Conservation (phyloP, 2,113 vertebrate species). For the Pimephales promelas region DNA sequence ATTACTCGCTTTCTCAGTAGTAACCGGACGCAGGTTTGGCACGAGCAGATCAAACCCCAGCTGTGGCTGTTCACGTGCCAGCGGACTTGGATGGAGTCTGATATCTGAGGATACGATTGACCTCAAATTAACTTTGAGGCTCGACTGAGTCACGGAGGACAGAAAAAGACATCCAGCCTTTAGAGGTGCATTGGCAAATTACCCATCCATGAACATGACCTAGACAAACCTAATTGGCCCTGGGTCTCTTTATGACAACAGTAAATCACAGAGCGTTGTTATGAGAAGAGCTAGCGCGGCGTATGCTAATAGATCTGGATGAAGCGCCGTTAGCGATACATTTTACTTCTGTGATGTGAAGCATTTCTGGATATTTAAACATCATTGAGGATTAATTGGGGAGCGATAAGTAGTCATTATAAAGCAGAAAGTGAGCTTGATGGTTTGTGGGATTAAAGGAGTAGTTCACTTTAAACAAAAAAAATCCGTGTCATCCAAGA, state of each 20-base stretch:
- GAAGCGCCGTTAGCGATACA: background rate
- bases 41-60: conserved; percentile 21
- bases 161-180: conserved; percentile 54
- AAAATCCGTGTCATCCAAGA: too few species aligned
- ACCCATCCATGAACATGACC: conserved; percentile 59
- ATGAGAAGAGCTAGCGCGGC: conserved; percentile 26
- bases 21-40: conserved; percentile 13
- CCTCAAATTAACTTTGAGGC: conserved; percentile 66
- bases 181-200: conserved; percentile 61
- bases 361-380: conserved; percentile 7
- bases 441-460: background rate
- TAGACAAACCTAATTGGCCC: conserved; percentile 70
- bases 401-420: conserved; percentile 1
- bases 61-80: background rate
- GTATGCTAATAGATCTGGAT: conserved; percentile 19
- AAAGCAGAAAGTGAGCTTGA: background rate
- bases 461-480: too few species aligned
- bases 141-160: conserved; percentile 49
- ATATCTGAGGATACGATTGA: conserved; percentile 48
- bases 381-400: conserved; percentile 10
- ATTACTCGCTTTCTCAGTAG: background rate
- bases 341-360: conserved; percentile 18
- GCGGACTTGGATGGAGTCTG: conserved; percentile 17
- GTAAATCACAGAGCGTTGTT: conserved; percentile 74
- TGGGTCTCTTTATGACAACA: conserved; percentile 70